Conservation (phyloP, 2,797 vertebrate genomes). For the Columba guinea region DNA sequence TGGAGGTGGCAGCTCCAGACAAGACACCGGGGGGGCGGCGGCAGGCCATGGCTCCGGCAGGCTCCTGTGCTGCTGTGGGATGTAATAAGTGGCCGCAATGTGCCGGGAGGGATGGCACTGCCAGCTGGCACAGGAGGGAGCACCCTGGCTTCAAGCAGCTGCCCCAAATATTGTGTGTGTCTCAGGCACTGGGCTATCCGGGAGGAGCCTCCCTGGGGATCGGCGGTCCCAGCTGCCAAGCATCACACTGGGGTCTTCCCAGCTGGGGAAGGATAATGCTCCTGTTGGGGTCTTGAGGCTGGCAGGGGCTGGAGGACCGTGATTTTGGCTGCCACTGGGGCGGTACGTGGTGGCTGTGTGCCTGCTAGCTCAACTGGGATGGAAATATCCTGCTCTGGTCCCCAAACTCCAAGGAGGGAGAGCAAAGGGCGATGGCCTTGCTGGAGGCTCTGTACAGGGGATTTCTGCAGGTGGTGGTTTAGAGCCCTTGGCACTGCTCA, state of each 20-base stretch:
- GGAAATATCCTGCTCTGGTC: not conserved
- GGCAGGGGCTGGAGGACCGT: not conserved
- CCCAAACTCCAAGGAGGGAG: not conserved
- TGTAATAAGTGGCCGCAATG: accelerated
- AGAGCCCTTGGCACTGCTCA: not conserved
- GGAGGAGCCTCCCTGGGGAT: not conserved
- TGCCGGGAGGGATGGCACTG: not conserved
- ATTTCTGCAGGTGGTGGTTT: not conserved
- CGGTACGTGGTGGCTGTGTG: not conserved
- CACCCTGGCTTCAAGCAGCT: not conserved
- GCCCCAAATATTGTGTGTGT: accelerated
- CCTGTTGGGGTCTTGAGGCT: not conserved
- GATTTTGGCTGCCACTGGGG: not conserved
- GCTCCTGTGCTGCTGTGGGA: not conserved
- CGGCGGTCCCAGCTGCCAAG: accelerated
- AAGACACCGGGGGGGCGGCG: not conserved
- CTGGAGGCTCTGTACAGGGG: not conserved
- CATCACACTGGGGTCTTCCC: not conserved
- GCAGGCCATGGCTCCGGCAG: not conserved
- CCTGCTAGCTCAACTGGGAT: not conserved
- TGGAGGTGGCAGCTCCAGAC: not conserved
- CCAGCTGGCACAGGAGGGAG: not conserved
- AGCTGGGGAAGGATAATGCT: not conserved
- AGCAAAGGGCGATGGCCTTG: accelerated
- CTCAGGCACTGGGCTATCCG: not conserved